phyloP scores from a whole-genome alignment of 2,888 invertebrate species.

The Chaetogeoica ovagalla region DNA sequence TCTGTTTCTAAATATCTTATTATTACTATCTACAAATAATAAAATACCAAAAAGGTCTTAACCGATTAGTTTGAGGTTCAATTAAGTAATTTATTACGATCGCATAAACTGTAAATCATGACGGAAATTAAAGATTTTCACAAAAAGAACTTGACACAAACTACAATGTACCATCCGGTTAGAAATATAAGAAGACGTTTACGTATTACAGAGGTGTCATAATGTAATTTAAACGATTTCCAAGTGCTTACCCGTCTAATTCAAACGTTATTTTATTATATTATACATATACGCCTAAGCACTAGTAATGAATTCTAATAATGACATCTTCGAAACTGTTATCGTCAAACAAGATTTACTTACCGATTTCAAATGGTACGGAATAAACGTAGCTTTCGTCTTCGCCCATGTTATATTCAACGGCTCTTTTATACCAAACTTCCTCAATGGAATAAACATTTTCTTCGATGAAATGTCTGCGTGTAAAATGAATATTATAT shows the following conservation, averaged over 20 bases:
- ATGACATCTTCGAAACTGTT: background rate
- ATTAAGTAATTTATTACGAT: background rate
- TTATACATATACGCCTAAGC: background rate
- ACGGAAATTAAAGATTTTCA: too few relatives aligned
- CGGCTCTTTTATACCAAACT: slow-evolving; percentile 87
- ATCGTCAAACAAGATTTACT: slow-evolving; percentile 2
- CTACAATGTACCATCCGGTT: too few relatives aligned
- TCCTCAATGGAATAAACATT: slow-evolving; percentile 83
- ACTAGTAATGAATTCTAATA: background rate
- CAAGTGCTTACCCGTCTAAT: too few relatives aligned
- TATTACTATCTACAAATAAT: background rate
- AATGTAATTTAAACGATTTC: too few relatives aligned
- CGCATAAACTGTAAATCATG: too few relatives aligned
- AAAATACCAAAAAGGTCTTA: too few relatives aligned
- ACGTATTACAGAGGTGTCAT: too few relatives aligned
- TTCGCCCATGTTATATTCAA: slow-evolving; percentile 84
- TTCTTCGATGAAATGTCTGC: slow-evolving; percentile 79
- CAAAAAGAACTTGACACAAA: too few relatives aligned
- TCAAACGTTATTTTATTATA: background rate
- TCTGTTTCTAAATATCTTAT: background rate
- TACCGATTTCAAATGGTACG: slow-evolving; percentile 70
- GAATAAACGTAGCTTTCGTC: slow-evolving; percentile 88
- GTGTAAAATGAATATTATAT: background rate
- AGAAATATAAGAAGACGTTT: too few relatives aligned
- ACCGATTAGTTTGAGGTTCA: background rate